Evolutionary conservation across 1,140 invertebrate species (phyloP), one percentile per base, ranked within the genome.

Genomic region (Pollicipes pollicipes): DNA sequence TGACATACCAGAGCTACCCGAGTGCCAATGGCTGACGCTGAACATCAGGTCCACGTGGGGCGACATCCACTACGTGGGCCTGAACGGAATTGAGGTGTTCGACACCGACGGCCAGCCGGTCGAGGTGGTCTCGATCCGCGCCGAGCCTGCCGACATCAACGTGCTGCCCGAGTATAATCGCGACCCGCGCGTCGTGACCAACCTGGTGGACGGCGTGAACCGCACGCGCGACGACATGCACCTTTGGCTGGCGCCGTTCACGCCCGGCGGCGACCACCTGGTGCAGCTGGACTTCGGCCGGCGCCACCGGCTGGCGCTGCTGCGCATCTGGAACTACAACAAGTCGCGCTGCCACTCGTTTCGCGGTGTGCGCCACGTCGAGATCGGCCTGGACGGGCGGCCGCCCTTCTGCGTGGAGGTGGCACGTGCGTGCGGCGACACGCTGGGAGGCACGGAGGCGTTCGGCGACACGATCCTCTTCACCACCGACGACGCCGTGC

Each of bases 381-480:
- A 85, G 63, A 86, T 92, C n/a, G 83, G 81, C 70, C 77, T 92
- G 68, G 88, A 91, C 76, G 84, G 84, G 31, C 76, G 79, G 63
- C 74, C 83, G 4, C 87, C 91, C 75, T 92, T 91, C 78, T 83
- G 84, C 75, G 89, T 89, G n/a, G 89, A 91, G 80, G 89, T 92
- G 70, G 87, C 87, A 0, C 80, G 86, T 75, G 87, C 90, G 2
- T 86, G 84, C 77, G 89, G 89, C 0, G 86, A 85, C 66, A 83
- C 88, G 30, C 82, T 84, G 66, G 88, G 88, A 58, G 82, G 83
- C 16, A 83, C 87, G 30, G 84, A 88, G 74, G 82, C 85, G 24
- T 90, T 90, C 81, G 89, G 89, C 70, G 89, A 91, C 45, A 91
- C 89, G 27, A 90, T 92, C 74, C 79, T 92, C 69, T 92, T 90